Evolutionary conservation across 2,888 invertebrate genomes (phyloP).

Genomic region (Erebia aethiops): DNA sequence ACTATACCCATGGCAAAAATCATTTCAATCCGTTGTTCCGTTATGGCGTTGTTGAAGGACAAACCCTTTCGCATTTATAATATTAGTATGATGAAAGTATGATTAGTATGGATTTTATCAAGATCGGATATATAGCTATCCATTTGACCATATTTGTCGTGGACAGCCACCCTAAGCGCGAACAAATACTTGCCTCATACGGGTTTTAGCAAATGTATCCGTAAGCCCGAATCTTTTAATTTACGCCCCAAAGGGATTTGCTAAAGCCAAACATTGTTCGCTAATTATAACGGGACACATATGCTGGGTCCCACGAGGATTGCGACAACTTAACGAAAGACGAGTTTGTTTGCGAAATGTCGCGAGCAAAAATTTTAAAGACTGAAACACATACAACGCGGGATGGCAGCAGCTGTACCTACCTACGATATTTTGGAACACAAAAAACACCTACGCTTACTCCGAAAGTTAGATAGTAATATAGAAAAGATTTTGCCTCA

Average conservation of each 20-base stretch:
- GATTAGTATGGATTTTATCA: too few relatives aligned
- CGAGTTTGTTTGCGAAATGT: slow-evolving; percentile 49
- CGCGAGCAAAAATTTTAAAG: slow-evolving; percentile 32
- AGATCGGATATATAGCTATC: neutral
- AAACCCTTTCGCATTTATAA: too few relatives aligned
- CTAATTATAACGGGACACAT: slow-evolving; percentile 81
- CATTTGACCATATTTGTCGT: neutral
- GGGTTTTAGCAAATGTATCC: slow-evolving; percentile 72
- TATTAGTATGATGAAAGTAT: too few relatives aligned
- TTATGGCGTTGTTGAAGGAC: too few relatives aligned
- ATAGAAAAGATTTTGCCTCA: too few relatives aligned
- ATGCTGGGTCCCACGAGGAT: slow-evolving; percentile 78
- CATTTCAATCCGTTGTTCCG: too few relatives aligned
- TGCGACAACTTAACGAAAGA: slow-evolving; percentile 65
- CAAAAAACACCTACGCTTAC: too few relatives aligned
- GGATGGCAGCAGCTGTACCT: too few relatives aligned
- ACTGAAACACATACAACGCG: neutral
- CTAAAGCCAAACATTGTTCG: slow-evolving; percentile 82
- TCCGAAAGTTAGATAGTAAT: too few relatives aligned
- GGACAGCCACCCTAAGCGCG: slow-evolving; percentile 18
- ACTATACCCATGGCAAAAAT: too few relatives aligned
- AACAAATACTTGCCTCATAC: slow-evolving; percentile 46
- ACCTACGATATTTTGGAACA: too few relatives aligned
- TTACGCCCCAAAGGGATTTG: slow-evolving; percentile 82
- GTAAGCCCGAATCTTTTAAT: slow-evolving; percentile 81